phyloP scores from a whole-genome alignment of 2,888 invertebrate genomes.

The Anorthoa munda region DNA sequence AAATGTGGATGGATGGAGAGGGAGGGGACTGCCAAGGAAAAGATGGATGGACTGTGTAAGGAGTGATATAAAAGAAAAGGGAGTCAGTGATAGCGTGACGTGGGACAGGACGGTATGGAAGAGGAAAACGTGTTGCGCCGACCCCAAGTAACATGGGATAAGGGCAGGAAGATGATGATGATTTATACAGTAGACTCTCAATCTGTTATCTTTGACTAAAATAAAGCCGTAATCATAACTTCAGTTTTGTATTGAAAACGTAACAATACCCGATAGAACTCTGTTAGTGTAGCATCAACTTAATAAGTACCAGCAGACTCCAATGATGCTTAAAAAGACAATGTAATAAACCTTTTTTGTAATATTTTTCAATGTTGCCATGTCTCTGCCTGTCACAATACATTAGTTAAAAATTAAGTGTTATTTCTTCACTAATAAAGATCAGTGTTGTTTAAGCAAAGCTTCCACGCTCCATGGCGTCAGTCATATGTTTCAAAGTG shows the following conservation, averaged over 20 bases:
- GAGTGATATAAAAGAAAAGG: too few species aligned
- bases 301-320: neutral
- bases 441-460: neutral
- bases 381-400: constrained; percentile 29
- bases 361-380: constrained; percentile 35
- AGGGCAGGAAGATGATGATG: too few species aligned
- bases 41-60: too few species aligned
- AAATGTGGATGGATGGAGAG: too few species aligned
- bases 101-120: too few species aligned
- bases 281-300: neutral
- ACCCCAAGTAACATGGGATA: too few species aligned
- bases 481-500: neutral
- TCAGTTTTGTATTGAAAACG: neutral
- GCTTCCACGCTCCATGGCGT: neutral
- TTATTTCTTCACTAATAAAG: neutral
- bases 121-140: too few species aligned
- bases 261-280: neutral
- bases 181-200: neutral
- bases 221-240: neutral
- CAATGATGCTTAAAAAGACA: constrained; percentile 13
- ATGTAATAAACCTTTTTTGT: neutral
- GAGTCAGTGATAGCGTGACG: too few species aligned
- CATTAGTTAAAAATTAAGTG: constrained; percentile 3
- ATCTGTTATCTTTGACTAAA: neutral
- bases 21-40: too few species aligned